These are phyloP conservation scores for Ephialtes manifestator DNA, from an alignment of 2,888 invertebrate species.

Conservation along the genomic window DNA sequence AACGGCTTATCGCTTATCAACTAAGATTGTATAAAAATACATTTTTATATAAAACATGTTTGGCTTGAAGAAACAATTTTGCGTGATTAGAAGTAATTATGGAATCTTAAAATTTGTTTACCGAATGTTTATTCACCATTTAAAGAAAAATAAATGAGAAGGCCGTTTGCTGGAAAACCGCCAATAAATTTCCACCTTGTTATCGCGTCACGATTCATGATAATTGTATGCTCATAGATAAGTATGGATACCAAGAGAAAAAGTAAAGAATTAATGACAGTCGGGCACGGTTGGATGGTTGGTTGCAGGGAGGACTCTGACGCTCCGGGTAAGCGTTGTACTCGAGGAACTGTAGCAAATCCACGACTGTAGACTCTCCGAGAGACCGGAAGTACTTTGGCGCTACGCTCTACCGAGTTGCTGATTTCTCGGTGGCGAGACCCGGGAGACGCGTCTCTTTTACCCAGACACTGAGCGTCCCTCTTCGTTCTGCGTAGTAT, in stretches of 20 bases:
- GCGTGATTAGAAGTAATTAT: too few species aligned
- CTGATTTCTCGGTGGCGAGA: slow-evolving; percentile 65
- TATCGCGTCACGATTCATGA: neutral
- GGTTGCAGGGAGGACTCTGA: slow-evolving; percentile 28
- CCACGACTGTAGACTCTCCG: slow-evolving; percentile 43
- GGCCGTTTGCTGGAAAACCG: too few species aligned
- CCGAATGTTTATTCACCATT: too few species aligned
- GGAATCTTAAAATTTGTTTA: too few species aligned
- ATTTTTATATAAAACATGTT: too few species aligned
- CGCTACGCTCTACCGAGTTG: slow-evolving; percentile 65
- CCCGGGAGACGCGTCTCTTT: slow-evolving; percentile 29
- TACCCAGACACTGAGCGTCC: slow-evolving; percentile 17
- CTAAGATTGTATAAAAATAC: too few species aligned
- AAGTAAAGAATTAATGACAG: slow-evolving; percentile 54
- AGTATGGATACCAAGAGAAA: neutral
- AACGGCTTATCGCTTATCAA: too few species aligned
- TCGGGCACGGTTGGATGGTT: slow-evolving; percentile 21
- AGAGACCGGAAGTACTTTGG: slow-evolving; percentile 66
- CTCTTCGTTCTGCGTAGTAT: slow-evolving; percentile 12
- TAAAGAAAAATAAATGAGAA: too few species aligned
- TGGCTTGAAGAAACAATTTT: too few species aligned
- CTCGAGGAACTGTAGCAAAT: slow-evolving; percentile 56
- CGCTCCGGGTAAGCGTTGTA: slow-evolving; percentile 62
- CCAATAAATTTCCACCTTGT: neutral
- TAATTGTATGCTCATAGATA: neutral